Conservation (phyloP, 2,797 vertebrate genomes). For the Mormyrus proboscirostris region DNA sequence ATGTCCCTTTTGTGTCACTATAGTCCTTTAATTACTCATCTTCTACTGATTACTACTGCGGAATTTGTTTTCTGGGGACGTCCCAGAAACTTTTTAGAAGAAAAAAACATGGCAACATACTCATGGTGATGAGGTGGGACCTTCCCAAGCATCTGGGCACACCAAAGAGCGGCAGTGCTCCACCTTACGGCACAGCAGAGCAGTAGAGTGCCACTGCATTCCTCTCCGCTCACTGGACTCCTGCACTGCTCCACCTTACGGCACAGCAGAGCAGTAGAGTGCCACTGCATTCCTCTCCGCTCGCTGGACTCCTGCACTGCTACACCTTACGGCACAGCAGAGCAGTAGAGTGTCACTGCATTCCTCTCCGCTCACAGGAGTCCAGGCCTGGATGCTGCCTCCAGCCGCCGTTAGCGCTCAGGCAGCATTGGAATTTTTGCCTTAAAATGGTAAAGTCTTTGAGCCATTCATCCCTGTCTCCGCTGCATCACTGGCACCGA, state of each 20-base stretch:
- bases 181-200: neutral
- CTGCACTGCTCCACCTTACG: too few species aligned
- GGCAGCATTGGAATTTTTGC: constrained; percentile 22
- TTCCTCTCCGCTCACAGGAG: neutral
- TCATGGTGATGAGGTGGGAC: neutral
- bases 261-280: too few species aligned
- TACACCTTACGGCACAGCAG: too few species aligned
- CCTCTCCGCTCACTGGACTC: neutral
- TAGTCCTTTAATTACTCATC: neutral
- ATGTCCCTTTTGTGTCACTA: neutral
- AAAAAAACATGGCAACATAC: neutral
- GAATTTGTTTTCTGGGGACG: neutral
- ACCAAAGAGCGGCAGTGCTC: neutral
- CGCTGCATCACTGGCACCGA: neutral
- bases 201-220: neutral
- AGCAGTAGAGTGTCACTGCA: too few species aligned
- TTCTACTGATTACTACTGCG: neutral
- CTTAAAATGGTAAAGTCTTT: constrained; percentile 41
- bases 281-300: too few species aligned
- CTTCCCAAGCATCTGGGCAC: neutral
- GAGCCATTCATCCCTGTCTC: neutral
- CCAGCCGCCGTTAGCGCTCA: neutral
- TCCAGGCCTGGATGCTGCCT: neutral
- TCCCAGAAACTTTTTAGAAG: neutral
- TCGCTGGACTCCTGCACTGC: too few species aligned